phyloP scores from a whole-genome alignment of 2,113 vertebrate genomes.

The Ciconia boyciana region DNA sequence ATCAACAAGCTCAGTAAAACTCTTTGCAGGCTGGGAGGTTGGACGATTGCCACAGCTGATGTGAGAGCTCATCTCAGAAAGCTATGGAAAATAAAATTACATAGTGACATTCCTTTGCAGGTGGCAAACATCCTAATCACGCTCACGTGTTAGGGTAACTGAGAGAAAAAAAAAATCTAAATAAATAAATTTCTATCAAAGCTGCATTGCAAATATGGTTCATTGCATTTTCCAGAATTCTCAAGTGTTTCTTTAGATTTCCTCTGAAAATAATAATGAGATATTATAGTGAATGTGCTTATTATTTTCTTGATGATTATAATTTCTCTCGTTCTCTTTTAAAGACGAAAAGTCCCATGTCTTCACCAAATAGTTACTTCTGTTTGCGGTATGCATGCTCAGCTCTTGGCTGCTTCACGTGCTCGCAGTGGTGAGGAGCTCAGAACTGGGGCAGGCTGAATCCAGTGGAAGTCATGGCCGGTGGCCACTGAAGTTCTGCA shows the following conservation, averaged over 20 bases:
- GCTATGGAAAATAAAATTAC: neutral
- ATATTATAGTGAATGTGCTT: neutral
- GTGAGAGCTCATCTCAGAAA: neutral
- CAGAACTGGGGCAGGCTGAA: neutral
- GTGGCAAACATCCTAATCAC: neutral
- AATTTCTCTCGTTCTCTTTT: neutral
- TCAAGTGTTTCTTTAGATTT: neutral
- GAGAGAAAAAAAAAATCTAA: neutral
- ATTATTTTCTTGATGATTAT: neutral
- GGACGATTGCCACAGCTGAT: neutral
- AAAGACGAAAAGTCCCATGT: neutral
- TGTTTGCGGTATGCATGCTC: accelerated
- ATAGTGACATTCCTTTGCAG: neutral
- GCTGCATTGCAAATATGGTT: neutral
- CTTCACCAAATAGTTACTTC: neutral
- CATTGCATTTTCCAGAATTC: neutral
- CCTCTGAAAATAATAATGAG: neutral
- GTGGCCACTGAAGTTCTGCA: neutral
- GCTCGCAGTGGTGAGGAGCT: neutral
- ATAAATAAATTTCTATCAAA: neutral
- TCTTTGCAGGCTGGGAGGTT: neutral
- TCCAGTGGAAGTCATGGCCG: neutral
- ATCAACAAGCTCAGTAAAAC: neutral
- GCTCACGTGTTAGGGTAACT: neutral
- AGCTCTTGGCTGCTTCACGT: neutral